Evolutionary conservation across 2,797 vertebrate genomes (phyloP).

Genomic region (Crenuchus spilurus): DNA sequence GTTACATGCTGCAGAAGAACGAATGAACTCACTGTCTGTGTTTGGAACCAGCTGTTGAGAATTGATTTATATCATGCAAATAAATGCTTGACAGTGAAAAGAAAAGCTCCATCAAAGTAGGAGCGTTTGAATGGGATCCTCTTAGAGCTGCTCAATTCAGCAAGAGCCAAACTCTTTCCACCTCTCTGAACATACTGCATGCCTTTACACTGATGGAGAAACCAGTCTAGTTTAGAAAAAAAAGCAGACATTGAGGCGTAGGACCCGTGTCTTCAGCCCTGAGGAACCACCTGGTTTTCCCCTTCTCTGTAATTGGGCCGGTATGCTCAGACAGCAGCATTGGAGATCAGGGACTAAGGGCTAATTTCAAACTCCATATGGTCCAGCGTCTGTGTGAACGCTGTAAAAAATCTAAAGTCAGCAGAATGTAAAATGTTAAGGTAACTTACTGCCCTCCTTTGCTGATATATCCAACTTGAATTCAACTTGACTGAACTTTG

Average conservation of each 20-base stretch:
- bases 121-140: neutral
- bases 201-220: conserved; percentile 62
- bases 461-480: no score
- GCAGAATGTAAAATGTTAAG: neutral
- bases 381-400: conserved; percentile 46
- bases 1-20: conserved; percentile 16
- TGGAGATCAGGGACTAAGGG: conserved; percentile 37
- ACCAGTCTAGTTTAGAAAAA: conserved; percentile 59
- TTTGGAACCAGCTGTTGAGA: conserved; percentile 68
- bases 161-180: conserved; percentile 32
- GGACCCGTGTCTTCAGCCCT: conserved; percentile 14
- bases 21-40: conserved; percentile 44
- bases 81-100: conserved; percentile 56
- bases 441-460: no score
- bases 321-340: conserved; percentile 45
- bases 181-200: conserved; percentile 31
- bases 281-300: conserved; percentile 71
- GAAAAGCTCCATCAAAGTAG: conserved; percentile 55
- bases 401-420: no score
- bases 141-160: neutral
- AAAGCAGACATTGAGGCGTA: conserved; percentile 44
- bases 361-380: conserved; percentile 44
- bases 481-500: no score
- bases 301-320: conserved; percentile 60
- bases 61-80: conserved; percentile 50